Conservation (phyloP, 2,888 invertebrate genomes). For the Listrodromus nycthemerus region DNA sequence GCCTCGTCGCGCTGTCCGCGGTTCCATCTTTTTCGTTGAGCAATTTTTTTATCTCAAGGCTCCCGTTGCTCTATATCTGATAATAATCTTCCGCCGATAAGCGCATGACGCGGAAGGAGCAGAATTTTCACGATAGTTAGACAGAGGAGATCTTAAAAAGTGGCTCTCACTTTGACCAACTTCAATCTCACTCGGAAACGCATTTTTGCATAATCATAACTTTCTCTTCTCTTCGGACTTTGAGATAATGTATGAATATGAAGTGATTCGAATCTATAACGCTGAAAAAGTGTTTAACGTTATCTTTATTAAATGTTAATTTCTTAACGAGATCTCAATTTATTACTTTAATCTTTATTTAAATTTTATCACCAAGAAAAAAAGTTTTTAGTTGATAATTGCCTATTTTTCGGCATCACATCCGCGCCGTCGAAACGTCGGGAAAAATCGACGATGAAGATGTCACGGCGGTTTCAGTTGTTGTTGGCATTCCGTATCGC, state of each 20-base stretch:
- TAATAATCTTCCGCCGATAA: conserved; percentile 68
- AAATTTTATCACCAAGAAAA: background rate
- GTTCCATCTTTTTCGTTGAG: background rate
- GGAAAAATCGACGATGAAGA: conserved; percentile 1
- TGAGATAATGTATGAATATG: background rate
- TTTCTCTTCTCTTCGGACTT: background rate
- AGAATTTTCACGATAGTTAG: conserved; percentile 11
- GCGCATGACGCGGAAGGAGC: conserved; percentile 21
- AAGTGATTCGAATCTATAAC: background rate
- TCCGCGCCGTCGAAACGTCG: background rate
- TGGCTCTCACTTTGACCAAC: conserved; percentile 9
- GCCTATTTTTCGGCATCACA: background rate
- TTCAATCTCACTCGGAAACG: background rate
- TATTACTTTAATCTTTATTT: background rate
- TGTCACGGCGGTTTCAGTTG: conserved; percentile 1
- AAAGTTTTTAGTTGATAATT: too few species aligned
- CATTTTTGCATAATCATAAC: conserved; percentile 26
- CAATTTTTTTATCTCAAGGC: conserved; percentile 22
- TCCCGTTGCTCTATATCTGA: conserved; percentile 43
- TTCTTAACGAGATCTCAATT: background rate
- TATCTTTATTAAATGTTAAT: background rate
- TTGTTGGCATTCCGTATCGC: conserved; percentile 1
- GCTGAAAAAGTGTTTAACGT: background rate
- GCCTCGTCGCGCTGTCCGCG: conserved; percentile 42
- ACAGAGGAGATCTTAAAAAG: conserved; percentile 22